Base-by-base conservation (phyloP, 2,797 vertebrate species). In the Okamejei kenojei region DNA sequence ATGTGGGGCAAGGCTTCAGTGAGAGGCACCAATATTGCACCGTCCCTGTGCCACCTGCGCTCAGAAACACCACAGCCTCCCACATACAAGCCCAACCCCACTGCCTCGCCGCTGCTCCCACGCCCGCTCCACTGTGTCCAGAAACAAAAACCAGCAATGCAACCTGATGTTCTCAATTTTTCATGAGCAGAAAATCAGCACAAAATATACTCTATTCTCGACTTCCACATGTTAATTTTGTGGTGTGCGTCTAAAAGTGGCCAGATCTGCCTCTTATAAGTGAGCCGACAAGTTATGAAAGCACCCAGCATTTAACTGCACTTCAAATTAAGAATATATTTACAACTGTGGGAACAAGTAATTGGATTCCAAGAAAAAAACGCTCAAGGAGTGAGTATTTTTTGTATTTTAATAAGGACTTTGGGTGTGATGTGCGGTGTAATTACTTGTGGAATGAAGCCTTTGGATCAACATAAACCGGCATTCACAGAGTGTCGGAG, bases 391-490 rank as follows among this genome's bases (percentile, higher is more conserved):
- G 90, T 63, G 32, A 54, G 90, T 54, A 92, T 92, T 74, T 74
- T 54, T n/a, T 74, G 90, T 29, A 92, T 26, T 29, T 92, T 92
- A 92, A 92, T 58, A 58, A 58, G 90, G 71, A 19, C 71, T 92
- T 74, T 92, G 90, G 90, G 17, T 74, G 38, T 76, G 90, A 92
- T 45, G 71, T 13, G 26, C 15, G 7, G 38, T 17, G 23, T 92
- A 92, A 92, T 92, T 92, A 92, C 71, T 74, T 73, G 71, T 17
- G 71, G 54, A 63, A 54, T 92, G 73, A 92, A 92, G 58, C 90
- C 65, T 71, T 32, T 58, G 23, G 90, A 23, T 74, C 65, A 92
- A 73, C 73, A 74, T n/a, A 76, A 58, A 54, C 10, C 90, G 1
- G 90, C 73, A 92, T 38, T 74, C 54, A 61, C 61, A 7, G 58